These are phyloP conservation scores for Tiliqua scincoides DNA, from an alignment of 2,113 vertebrate genomes.

Conservation along the genomic window DNA sequence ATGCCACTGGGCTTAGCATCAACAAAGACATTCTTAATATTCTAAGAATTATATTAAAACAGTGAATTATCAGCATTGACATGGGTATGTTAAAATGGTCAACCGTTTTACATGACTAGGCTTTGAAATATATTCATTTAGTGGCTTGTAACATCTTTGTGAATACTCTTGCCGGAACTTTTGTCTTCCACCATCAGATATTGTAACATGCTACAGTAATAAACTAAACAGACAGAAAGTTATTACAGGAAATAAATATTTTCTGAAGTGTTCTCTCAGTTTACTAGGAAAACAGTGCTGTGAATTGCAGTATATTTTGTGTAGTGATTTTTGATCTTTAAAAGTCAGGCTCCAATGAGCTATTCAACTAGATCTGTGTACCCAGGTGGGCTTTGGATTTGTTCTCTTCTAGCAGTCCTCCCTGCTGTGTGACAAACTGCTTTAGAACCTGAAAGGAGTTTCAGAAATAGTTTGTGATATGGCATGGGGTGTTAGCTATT, in stretches of 20 bases:
- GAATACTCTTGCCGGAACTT: not conserved
- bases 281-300: slow-evolving; percentile 29
- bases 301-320: not conserved
- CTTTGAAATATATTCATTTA: not conserved
- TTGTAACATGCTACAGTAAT: slow-evolving; percentile 23
- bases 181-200: slow-evolving; percentile 37
- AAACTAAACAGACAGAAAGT: slow-evolving; percentile 31
- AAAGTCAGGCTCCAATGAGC: not conserved
- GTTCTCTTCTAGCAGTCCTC: not conserved
- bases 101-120: not conserved
- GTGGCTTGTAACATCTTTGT: not conserved
- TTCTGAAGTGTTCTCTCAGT: slow-evolving; percentile 32
- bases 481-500: not conserved
- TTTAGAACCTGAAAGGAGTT: not conserved
- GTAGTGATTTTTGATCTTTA: slow-evolving; percentile 27
- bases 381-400: not conserved
- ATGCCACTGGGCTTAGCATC: not conserved
- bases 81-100: not conserved
- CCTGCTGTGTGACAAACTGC: not conserved
- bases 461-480: not conserved
- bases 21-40: not conserved
- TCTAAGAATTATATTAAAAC: not conserved
- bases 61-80: not conserved
- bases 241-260: slow-evolving; percentile 37
- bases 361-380: not conserved